A percentile compares a stretch with the other conserved stretches of the same genome.
These are phyloP conservation scores for Arrhopalites spinosus DNA, from an alignment of 2,888 invertebrate species.

Conservation along the genomic window DNA sequence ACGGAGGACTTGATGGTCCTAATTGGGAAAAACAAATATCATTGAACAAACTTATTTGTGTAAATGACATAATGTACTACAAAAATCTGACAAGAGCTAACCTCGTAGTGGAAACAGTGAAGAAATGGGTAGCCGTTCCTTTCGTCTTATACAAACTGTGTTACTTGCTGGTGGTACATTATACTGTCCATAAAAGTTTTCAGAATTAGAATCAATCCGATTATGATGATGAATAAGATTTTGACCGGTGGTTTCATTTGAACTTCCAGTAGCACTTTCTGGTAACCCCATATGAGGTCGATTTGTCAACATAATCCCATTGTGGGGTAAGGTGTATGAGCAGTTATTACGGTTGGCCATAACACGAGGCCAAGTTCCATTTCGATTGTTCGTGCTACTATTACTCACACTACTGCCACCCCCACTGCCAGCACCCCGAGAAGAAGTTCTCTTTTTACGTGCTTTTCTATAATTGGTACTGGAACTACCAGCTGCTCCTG, in stretches of 20 bases:
- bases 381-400: conserved; percentile 44
- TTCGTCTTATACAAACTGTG: conserved; percentile 52
- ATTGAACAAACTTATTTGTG: no score
- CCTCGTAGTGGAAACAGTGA: conserved; percentile 16
- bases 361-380: conserved; percentile 56
- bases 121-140: conserved; percentile 50
- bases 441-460: conserved; percentile 50
- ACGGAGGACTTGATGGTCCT: no score
- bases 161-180: conserved; percentile 49
- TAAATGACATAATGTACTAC: no score
- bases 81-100: no score
- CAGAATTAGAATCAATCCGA: conserved; percentile 28
- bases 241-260: not conserved
- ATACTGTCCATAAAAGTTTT: conserved; percentile 50
- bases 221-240: conserved; percentile 3
- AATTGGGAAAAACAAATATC: no score
- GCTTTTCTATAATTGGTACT: conserved; percentile 43
- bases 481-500: conserved; percentile 45
- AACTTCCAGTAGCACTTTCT: not conserved
- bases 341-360: conserved; percentile 47
- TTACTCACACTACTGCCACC: conserved; percentile 31
- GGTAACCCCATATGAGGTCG: no score
- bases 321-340: conserved; percentile 54
- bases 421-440: no score
- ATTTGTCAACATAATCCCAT: conserved; percentile 8